phyloP scores from a whole-genome alignment of 1,140 invertebrate species.

The Drosophila repleta region DNA sequence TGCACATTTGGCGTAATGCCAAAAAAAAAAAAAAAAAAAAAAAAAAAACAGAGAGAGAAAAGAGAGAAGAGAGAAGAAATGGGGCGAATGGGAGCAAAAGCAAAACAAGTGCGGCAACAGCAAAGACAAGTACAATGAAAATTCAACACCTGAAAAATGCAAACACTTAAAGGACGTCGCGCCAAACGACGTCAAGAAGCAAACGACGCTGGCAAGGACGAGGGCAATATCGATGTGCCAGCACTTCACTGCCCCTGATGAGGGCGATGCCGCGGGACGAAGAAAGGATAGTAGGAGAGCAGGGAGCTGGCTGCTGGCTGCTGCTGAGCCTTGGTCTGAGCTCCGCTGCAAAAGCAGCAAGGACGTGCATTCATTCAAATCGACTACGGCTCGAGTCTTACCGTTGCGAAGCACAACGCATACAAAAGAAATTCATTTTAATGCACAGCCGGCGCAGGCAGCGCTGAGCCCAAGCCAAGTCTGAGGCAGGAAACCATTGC shows the following conservation, averaged over 20 bases:
- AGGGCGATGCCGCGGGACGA: constrained; percentile 21
- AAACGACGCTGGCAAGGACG: constrained; percentile 35
- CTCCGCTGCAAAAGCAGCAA: constrained; percentile 19
- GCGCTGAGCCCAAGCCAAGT: neutral
- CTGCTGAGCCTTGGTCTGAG: constrained; percentile 21
- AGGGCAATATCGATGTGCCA: constrained; percentile 44
- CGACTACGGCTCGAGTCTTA: constrained; percentile 38
- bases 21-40: constrained; percentile 61
- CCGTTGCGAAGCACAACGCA: constrained; percentile 42
- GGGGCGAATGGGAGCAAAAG: constrained; percentile 12
- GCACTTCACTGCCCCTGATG: constrained; percentile 32
- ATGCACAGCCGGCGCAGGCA: constrained; percentile 51
- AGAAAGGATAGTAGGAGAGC: neutral
- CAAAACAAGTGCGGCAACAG: constrained; percentile 62
- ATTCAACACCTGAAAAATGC: constrained; percentile 79
- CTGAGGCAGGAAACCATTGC: constrained; percentile 15
- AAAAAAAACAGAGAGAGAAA: constrained; percentile 4
- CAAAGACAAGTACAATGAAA: constrained; percentile 75
- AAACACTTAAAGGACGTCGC: constrained; percentile 74
- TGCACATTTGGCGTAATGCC: constrained; percentile 80
- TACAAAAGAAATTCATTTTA: constrained; percentile 78
- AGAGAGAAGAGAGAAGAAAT: neutral
- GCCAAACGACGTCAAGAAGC: constrained; percentile 41
- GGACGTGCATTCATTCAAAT: constrained; percentile 79
- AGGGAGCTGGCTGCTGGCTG: too few relatives aligned